Conservation (phyloP, 2,113 vertebrate genomes). For the Bujurquina vittata region DNA sequence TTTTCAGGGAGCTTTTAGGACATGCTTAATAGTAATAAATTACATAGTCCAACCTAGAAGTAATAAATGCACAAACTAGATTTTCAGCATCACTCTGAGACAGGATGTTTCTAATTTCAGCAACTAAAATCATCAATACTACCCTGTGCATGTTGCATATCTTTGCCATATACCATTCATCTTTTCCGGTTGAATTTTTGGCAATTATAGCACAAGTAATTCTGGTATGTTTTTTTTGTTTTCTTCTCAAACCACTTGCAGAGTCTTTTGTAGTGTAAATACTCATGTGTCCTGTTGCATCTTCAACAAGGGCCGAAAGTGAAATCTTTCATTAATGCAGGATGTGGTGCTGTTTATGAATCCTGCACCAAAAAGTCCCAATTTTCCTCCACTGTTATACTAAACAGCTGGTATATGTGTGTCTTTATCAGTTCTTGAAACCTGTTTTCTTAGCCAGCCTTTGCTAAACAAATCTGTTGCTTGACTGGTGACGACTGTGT, state of each 20-base stretch:
- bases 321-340: neutral
- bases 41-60: too few species aligned
- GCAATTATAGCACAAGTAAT: neutral
- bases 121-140: neutral
- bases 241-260: too few species aligned
- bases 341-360: too few species aligned
- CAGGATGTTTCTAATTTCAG: too few species aligned
- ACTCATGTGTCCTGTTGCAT: neutral
- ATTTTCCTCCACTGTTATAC: neutral
- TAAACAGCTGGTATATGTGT: neutral
- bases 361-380: too few species aligned
- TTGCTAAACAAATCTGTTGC: neutral
- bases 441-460: neutral
- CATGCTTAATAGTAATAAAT: too few species aligned
- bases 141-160: neutral
- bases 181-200: neutral
- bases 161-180: neutral
- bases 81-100: too few species aligned
- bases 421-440: neutral
- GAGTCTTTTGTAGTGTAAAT: too few species aligned
- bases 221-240: neutral
- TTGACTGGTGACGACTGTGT: neutral
- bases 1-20: too few species aligned
- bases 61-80: too few species aligned
- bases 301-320: neutral